Conservation (phyloP, 2,113 vertebrate genomes). For the Cervus canadensis region DNA sequence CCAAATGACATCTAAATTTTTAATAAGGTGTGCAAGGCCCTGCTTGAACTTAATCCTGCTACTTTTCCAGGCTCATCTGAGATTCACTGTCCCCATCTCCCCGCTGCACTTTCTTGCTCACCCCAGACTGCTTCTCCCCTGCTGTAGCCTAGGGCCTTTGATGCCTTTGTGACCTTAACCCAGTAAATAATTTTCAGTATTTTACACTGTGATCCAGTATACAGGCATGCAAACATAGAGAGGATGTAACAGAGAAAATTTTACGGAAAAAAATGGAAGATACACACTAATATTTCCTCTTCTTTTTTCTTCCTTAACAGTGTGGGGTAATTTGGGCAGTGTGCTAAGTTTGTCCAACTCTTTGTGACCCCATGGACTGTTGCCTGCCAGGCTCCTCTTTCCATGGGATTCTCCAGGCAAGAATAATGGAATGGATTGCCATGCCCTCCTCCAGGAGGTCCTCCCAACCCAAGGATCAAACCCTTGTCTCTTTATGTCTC, state of each 20-base stretch:
- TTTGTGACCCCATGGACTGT: neutral
- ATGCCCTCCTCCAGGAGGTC: neutral
- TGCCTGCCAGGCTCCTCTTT: neutral
- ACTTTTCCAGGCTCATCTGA: neutral
- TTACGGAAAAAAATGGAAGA: neutral
- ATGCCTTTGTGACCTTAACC: neutral
- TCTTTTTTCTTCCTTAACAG: neutral
- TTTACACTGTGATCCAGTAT: neutral
- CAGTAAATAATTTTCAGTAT: neutral
- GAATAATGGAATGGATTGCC: neutral
- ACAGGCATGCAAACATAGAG: neutral
- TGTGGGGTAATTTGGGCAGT: neutral
- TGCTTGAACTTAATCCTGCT: neutral
- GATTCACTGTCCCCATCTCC: neutral
- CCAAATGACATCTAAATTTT: neutral
- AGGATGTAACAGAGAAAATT: neutral
- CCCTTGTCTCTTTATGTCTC: neutral
- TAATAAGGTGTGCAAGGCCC: neutral
- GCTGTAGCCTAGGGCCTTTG: neutral
- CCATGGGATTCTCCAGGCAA: neutral
- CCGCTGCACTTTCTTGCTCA: accelerated
- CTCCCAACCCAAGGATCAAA: neutral
- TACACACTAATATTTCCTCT: neutral
- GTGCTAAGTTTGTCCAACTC: neutral
- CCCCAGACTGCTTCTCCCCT: neutral